Base-by-base conservation (phyloP, 2,113 vertebrate species). In the Centropristis striata region DNA sequence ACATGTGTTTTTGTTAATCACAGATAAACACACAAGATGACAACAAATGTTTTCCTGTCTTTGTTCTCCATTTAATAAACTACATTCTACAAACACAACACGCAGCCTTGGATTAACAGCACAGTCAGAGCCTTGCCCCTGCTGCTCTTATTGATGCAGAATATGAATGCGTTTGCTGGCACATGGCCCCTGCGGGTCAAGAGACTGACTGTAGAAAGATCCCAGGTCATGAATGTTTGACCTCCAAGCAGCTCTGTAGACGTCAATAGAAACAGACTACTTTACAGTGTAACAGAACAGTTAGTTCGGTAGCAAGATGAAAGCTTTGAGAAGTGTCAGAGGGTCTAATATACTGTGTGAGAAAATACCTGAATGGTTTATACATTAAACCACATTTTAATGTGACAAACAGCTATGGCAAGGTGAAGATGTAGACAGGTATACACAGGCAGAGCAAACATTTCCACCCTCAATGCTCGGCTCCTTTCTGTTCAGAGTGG, bases 1-100 rank as follows among this genome's bases (percentile, higher is more conserved):
- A 66, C 75, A 74, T 69, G 75, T 75, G 63, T 69, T 81, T 84
- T 49, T 53, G 54, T 66, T 84, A 85, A 84, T 70, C 44, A 59
- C 72, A 79, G 55, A 84, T 74, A 75, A 72, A 85, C 44, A 85
- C 44, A 84, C 27, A 78, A 28, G 67, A 80, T 21, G 72, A 69
- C 47, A 64, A 58, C 20, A 71, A 71, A 71, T 66, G 59, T 16
- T 65, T 64, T 75, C 55, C 10, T 23, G 50, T 44, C 25, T 59
- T 49, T 50, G n/a, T 71, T 68, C 9, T 25, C 16, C 8, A 49
- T 10, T 55, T 65, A 54, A 58, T 28, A 21, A 72, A 71, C n/a
- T 32, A 25, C 47, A 12, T 18, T 53, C 21, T 73, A 2, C 44
- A n/a, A 77, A 72, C 5, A 39, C 20, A 57, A 20, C 37, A 37